These are phyloP conservation scores for Disparrhopalites patrizii DNA, from an alignment of 2,888 invertebrate genomes.

Conservation along the genomic window DNA sequence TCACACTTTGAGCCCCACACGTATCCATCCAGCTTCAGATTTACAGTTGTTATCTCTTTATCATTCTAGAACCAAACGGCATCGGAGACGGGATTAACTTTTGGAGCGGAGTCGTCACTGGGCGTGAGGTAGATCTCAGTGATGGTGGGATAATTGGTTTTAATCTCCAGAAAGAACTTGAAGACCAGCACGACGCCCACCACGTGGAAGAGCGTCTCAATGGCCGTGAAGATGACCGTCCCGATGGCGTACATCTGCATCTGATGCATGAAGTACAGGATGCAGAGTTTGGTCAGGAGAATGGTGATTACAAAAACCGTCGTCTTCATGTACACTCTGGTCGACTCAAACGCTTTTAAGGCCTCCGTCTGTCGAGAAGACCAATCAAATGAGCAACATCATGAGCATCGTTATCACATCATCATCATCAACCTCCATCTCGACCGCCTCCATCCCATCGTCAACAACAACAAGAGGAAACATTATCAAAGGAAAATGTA, in stretches of 20 bases:
- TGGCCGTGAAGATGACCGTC: constrained; percentile 13
- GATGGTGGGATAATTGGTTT: constrained; percentile 20
- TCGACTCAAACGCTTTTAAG: constrained; percentile 16
- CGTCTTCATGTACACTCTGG: constrained; percentile 27
- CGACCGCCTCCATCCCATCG: too few species aligned
- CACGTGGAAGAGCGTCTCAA: constrained; percentile 10
- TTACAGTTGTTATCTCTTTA: too few species aligned
- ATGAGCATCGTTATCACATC: too few species aligned
- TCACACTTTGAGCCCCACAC: too few species aligned
- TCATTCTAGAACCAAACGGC: constrained; percentile 33
- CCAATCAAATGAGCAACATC: too few species aligned
- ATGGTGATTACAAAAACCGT: constrained; percentile 19
- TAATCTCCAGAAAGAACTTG: constrained; percentile 19
- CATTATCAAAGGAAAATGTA: too few species aligned
- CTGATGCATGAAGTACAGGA: constrained; percentile 28
- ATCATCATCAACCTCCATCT: too few species aligned
- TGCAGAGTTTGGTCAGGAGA: constrained; percentile 19
- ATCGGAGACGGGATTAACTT: constrained; percentile 24
- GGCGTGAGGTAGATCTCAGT: constrained; percentile 25
- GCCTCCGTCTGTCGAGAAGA: constrained; percentile 16
- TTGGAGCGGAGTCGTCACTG: constrained; percentile 13
- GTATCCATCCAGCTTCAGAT: too few species aligned
- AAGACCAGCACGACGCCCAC: constrained; percentile 6
- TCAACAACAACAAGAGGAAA: too few species aligned
- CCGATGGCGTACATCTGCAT: constrained; percentile 17